Percentiles rank a stretch among this genome's conserved stretches.
Evolutionary conservation across 2,113 vertebrate genomes (phyloP).

Genomic region (Jacana jacana): DNA sequence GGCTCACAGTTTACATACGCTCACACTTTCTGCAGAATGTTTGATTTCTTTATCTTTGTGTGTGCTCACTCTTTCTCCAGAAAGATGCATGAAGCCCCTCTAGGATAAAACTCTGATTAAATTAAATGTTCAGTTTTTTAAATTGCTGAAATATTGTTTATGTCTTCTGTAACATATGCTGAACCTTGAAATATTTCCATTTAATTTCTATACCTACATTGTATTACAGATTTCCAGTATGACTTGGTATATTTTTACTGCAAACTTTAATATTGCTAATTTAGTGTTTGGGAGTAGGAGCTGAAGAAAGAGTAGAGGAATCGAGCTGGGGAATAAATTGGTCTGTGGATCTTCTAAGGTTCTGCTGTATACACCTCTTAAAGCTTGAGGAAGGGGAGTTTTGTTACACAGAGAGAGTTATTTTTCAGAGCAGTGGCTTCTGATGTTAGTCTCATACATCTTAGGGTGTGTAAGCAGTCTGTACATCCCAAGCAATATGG

Average conservation of each 20-base stretch:
- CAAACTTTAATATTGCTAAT: neutral
- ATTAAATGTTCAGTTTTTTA: neutral
- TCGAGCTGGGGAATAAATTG: neutral
- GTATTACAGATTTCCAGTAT: neutral
- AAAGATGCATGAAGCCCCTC: neutral
- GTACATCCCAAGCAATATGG: rapidly evolving
- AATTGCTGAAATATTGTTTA: neutral
- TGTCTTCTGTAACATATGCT: neutral
- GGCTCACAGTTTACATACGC: neutral
- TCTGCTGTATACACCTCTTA: neutral
- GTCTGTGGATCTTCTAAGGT: neutral
- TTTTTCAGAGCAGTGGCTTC: neutral
- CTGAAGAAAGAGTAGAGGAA: neutral
- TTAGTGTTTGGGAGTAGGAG: neutral
- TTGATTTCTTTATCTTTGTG: neutral
- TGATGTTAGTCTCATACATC: neutral
- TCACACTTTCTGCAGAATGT: neutral
- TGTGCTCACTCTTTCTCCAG: rapidly evolving
- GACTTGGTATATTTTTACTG: neutral
- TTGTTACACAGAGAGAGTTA: neutral
- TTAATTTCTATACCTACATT: neutral
- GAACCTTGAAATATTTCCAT: neutral
- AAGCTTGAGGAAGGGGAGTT: neutral
- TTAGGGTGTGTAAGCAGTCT: neutral
- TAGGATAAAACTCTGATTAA: neutral